Percentiles rank a stretch among this genome's conserved stretches.
phyloP scores from a whole-genome alignment of 23 tunicate species.

The Ciona savignyi region DNA sequence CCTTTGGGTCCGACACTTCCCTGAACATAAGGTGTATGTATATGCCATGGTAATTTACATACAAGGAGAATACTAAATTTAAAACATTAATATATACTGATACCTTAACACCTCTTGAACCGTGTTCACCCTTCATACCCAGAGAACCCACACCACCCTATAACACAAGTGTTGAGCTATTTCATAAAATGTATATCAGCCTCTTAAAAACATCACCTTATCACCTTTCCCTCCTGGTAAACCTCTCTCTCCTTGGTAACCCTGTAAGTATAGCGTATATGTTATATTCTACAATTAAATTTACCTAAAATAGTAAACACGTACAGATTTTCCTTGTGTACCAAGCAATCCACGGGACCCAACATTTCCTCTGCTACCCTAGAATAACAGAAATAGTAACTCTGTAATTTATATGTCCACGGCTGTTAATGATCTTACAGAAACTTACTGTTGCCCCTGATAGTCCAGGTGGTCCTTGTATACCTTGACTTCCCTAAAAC shows the following conservation, averaged over 20 bases:
- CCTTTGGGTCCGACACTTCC: not conserved
- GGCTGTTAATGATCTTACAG: not conserved
- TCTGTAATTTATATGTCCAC: not conserved
- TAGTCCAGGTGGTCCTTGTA: not conserved
- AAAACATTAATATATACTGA: not conserved
- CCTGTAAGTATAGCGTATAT: not conserved
- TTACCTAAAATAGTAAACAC: no score
- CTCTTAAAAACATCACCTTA: not conserved
- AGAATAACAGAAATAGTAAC: not conserved
- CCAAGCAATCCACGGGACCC: not conserved
- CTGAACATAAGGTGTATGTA: no score
- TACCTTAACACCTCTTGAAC: not conserved
- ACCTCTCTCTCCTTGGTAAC: constrained; percentile 1
- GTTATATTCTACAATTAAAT: no score
- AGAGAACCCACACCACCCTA: not conserved
- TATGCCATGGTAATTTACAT: not conserved
- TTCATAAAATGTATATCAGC: not conserved
- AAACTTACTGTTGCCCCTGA: not conserved
- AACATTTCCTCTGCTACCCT: not conserved
- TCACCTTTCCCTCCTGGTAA: not conserved
- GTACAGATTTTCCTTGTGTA: not conserved
- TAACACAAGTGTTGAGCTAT: not conserved
- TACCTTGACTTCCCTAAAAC: not conserved
- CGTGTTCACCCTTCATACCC: not conserved
- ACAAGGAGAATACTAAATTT: no score